phyloP scores from a whole-genome alignment of 2,888 invertebrate genomes.

The Galerucella calmariensis region DNA sequence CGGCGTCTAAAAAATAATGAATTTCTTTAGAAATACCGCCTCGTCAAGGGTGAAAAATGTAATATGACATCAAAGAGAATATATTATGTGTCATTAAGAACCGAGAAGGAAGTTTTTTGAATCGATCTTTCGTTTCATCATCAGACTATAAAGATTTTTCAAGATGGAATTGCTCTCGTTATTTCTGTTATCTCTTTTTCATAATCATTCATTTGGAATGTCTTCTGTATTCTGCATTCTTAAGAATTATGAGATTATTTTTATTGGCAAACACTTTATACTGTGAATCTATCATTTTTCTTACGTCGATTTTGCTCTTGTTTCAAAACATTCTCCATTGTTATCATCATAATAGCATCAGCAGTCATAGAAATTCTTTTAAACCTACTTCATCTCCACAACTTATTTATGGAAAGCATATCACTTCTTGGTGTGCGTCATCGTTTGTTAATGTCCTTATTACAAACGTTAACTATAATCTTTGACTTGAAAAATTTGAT shows the following conservation, averaged over 20 bases:
- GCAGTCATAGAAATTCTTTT: no score
- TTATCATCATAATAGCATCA: no score
- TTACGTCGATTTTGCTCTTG: no score
- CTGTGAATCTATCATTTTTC: no score
- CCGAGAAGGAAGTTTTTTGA: conserved; percentile 32
- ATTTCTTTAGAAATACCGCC: conserved; percentile 44
- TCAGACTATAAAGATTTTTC: conserved; percentile 19
- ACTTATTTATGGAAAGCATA: no score
- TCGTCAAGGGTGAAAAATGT: conserved; percentile 51
- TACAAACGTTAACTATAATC: no score
- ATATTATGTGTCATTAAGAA: conserved; percentile 50
- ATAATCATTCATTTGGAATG: conserved; percentile 11
- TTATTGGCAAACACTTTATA: background rate
- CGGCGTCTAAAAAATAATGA: conserved; percentile 53
- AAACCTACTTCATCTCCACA: no score
- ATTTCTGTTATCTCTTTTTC: conserved; percentile 34
- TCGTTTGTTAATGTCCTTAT: no score
- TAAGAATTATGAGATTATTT: conserved; percentile 8
- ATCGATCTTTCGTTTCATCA: conserved; percentile 25
- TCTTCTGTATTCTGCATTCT: background rate
- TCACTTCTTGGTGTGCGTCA: no score
- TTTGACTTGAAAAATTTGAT: no score
- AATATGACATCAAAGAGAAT: conserved; percentile 56
- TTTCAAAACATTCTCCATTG: no score
- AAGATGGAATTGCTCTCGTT: conserved; percentile 41